phyloP scores from a whole-genome alignment of 2,888 invertebrate species.

The Tromatobia lineatoria region DNA sequence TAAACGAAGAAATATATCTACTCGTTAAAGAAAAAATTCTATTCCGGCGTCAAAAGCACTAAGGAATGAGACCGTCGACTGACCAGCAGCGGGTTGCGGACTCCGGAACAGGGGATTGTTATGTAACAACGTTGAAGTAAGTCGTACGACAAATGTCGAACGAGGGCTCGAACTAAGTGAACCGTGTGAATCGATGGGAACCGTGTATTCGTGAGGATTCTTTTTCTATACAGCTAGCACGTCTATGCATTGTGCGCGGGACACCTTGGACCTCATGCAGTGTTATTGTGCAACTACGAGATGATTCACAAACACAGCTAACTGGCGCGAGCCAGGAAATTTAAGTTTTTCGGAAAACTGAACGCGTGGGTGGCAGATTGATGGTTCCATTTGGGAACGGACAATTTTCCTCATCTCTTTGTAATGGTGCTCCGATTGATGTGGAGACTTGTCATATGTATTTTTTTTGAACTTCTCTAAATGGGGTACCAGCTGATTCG shows the following conservation, averaged over 20 bases:
- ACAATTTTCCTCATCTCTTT: slow-evolving; percentile 32
- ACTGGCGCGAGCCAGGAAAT: slow-evolving; percentile 69
- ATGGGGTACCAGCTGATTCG: no score
- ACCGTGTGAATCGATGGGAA: slow-evolving; percentile 83
- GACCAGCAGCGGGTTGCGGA: slow-evolving; percentile 51
- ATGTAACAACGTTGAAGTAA: slow-evolving; percentile 83
- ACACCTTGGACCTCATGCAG: slow-evolving; percentile 84
- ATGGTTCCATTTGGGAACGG: slow-evolving; percentile 44
- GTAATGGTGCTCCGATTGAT: slow-evolving; percentile 35
- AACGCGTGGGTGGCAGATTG: slow-evolving; percentile 79
- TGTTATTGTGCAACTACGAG: slow-evolving; percentile 81
- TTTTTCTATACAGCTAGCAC: slow-evolving; percentile 68
- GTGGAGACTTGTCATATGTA: no score
- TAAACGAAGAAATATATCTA: slow-evolving; percentile 49
- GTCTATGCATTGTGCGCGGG: slow-evolving; percentile 72
- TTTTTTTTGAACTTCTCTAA: no score
- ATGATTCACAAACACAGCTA: slow-evolving; percentile 73
- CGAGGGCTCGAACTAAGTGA: slow-evolving; percentile 84
- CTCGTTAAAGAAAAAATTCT: slow-evolving; percentile 9
- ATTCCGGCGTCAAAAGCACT: slow-evolving; percentile 27
- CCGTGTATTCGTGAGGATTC: slow-evolving; percentile 73
- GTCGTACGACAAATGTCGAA: slow-evolving; percentile 85
- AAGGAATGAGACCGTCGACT: slow-evolving; percentile 52
- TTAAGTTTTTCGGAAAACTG: slow-evolving; percentile 76
- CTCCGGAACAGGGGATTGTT: slow-evolving; percentile 77